phyloP scores from a whole-genome alignment of 53 echinoderm and acorn worm genomes.

The Crossaster papposus region DNA sequence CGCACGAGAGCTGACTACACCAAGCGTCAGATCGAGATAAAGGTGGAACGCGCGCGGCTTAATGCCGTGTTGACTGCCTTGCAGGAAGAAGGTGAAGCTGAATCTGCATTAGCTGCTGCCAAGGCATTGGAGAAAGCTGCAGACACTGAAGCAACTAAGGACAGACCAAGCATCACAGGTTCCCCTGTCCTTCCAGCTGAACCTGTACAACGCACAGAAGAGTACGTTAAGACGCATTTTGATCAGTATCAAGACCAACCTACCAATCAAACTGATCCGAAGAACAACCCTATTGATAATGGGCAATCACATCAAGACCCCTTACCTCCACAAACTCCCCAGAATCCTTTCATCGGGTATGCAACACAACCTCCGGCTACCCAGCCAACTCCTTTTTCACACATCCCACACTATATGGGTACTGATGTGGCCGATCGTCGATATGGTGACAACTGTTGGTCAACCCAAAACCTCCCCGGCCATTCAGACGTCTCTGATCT shows the following conservation, averaged over 20 bases:
- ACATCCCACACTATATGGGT: too few relatives aligned
- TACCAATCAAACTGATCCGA: not conserved
- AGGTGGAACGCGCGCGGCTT: slow-evolving; percentile 32
- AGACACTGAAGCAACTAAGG: not conserved
- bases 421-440: too few relatives aligned
- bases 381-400: too few relatives aligned
- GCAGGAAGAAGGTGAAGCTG: slow-evolving; percentile 45
- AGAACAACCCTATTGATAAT: not conserved
- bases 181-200: not conserved
- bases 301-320: not conserved
- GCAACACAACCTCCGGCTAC: too few relatives aligned
- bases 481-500: slow-evolving; percentile 40
- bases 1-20: slow-evolving; percentile 35
- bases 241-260: not conserved
- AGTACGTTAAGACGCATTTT: not conserved
- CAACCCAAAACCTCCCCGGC: too few relatives aligned
- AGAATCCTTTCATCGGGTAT: too few relatives aligned
- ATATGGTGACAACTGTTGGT: too few relatives aligned
- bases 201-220: slow-evolving; percentile 1
- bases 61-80: slow-evolving; percentile 28
- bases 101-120: slow-evolving; percentile 34
- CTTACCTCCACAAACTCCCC: too few relatives aligned
- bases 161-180: not conserved
- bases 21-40: slow-evolving; percentile 38
- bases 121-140: slow-evolving; percentile 30